Evolutionary conservation across 2,888 invertebrate species (phyloP), one percentile per base, ranked within the genome.

Genomic region (Thyatira batis): DNA sequence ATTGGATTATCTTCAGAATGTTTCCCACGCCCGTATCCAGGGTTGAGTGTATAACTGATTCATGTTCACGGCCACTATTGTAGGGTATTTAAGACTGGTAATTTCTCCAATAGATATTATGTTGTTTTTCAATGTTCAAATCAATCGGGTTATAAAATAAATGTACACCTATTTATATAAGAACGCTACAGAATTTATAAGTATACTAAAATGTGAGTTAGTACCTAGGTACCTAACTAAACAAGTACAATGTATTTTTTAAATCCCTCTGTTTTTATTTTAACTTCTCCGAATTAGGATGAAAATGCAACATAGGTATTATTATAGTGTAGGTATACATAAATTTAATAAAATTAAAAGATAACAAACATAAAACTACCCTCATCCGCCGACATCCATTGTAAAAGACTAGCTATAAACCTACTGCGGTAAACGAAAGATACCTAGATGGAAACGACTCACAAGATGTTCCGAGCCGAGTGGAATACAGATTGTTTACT

Each of bases 401-500:
- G 13, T 39, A 39, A 48, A 48, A 20, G 28, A 27, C 48, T 28
- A 11, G 28, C 28, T 48, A 48, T 48, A 28, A 48, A 48, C 27
- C 27, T 48, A 48, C 39, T 50, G 52, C 45, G 27, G 54, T 28
- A 48, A 39, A 39, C 17, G 51, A 48, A 52, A 53, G 49, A 45
- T 46, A 46, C 17, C 23, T 50, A 57, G 55, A 54, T 51, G 49
- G 52, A 25, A 28, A 50, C 52, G 49, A 54, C 53, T 54, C 56
- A 59, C 69, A 74, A 77, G 73, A 73, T 65, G 69, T 68, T 71
- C 54, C 55, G 60, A 55, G 65, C 60, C 58, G 63, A 57, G 52
- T 63, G 65, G 75, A 78, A 69, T 75, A 77, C 76, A 80, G 76
- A 82, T 83, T 86, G 84, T 86, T 83, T 87, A 84, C 84, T 84